Base-by-base conservation (phyloP, 2,113 vertebrate species). In the Dendrocopos noguchii region DNA sequence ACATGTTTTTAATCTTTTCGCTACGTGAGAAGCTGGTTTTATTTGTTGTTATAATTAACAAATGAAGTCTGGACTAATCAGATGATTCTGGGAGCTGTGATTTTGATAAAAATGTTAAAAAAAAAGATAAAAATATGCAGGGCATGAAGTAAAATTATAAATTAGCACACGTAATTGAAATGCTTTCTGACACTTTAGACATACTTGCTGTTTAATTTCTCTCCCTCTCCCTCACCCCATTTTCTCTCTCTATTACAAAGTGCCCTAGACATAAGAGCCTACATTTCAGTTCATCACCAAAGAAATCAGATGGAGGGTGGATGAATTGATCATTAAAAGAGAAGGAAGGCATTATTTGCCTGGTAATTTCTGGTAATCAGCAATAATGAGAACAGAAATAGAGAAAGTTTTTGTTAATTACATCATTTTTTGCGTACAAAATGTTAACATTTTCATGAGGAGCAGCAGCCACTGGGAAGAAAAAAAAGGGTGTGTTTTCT, bases 281-380 rank as follows among this genome's bases (percentile, higher is more conserved):
- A 27, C 68, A 88, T 78, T 91, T 68, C 72, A 57, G 57, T 83
- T 89, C 80, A 68, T 68, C 91, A 84, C 87, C 94, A 93, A 71
- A 88, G 93, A 92, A 96, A 95, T 95, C 87, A 94, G 83, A 90
- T 81, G 82, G 82, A 94, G 84, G 59, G 63, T 89, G 93, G 93
- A 84, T 74, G 94, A 94, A 95, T 87, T 95, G 95, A 93, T 95
- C 94, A 82, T 44, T 88, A 74, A 82, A 81, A 85, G 52, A 91
- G 87, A 91, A 94, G 91, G 72, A 87, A 92, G 67, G 52, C 61
- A 87, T 90, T 95, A 92, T 97, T 96, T 94, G 83, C 85, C 46
- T 87, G 80, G 91, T 94, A 88, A 94, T 96, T 94, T 96, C 91
- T 95, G 82, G 85, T 91, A 95, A 96, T 96, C 96, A 95, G 78